phyloP scores from a whole-genome alignment of 2,113 vertebrate genomes.

The Alligator mississippiensis region DNA sequence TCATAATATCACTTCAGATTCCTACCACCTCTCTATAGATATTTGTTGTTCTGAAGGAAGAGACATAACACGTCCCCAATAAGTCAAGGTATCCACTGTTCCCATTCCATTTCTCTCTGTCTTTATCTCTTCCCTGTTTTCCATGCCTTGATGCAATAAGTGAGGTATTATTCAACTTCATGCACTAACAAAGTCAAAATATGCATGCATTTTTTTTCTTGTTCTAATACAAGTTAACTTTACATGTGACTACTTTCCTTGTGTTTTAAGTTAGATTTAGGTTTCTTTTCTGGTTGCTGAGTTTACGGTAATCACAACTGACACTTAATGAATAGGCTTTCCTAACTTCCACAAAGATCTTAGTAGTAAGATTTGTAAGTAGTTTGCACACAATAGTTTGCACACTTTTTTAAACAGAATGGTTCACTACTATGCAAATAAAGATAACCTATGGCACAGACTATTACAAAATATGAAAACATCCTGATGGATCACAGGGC shows the following conservation, averaged over 20 bases:
- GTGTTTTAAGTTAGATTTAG: background rate
- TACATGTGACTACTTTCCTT: background rate
- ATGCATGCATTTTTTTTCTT: accelerated
- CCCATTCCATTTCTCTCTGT: accelerated
- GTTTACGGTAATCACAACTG: slow-evolving; percentile 9
- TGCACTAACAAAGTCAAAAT: background rate
- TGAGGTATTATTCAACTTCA: background rate
- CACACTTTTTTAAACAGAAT: background rate
- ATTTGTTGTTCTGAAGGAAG: background rate
- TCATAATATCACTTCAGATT: background rate
- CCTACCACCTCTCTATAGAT: background rate
- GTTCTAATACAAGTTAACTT: background rate
- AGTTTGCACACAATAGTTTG: slow-evolving; percentile 2
- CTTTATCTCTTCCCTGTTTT: background rate
- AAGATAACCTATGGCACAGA: background rate
- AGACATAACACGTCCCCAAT: background rate
- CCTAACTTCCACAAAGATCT: slow-evolving; percentile 9
- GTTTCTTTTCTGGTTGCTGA: background rate
- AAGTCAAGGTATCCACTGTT: background rate
- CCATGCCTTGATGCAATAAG: background rate
- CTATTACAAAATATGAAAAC: background rate
- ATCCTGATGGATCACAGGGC: background rate
- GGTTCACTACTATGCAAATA: slow-evolving; percentile 37
- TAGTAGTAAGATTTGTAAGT: background rate
- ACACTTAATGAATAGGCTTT: slow-evolving; percentile 37